Base-by-base conservation (phyloP, 2,797 vertebrate genomes). In the Alectoris magna region DNA sequence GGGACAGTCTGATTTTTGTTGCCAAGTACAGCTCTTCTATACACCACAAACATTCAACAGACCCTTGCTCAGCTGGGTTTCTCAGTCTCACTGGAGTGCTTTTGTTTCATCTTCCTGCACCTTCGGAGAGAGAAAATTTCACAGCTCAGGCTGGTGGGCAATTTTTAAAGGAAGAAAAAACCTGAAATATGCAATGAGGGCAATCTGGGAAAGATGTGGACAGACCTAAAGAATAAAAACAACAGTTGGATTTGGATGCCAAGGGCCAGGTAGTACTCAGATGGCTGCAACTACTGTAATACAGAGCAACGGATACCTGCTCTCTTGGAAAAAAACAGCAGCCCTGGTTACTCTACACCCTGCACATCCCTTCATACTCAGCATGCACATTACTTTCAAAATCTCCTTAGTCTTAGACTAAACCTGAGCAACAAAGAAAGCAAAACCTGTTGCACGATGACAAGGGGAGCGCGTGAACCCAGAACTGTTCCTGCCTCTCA, bases 21-120 rank as follows among this genome's bases (percentile, higher is more conserved):
- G 67, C 88, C 84, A 93, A 78, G 87, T 79, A 51, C 34, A 49
- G 84, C 84, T 87, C 84, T 89, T 49, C 21, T 11, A 92, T n/a
- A 31, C 31, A 63, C 69, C 69, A 75, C 69, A 69, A 75, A 56
- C 67, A 64, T 38, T 89, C 63, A 77, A 6, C 63, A 84, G 59
- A 38, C 9, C 67, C 55, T 67, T 91, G 66, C 92, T 92, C 31
- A 73, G 82, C 22, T 24, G 8, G 66, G 24, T 27, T 89, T 81
- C 85, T 43, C 70, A 39, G 36, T 59, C 78, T 91, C 86, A 62
- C 74, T 26, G 12, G 34, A 91, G 26, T 48, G 69, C 55, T 88
- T 93, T 87, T 84, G 27, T 91, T 95, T 94, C 55, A 75, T 89
- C 63, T 53, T 77, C 49, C 69, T 49, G 56, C 76, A 93, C 82